Percentiles rank a stretch among this genome's conserved stretches.
These are phyloP conservation scores for Chloromyia formosa DNA, from an alignment of 2,888 invertebrate genomes.

Conservation along the genomic window DNA sequence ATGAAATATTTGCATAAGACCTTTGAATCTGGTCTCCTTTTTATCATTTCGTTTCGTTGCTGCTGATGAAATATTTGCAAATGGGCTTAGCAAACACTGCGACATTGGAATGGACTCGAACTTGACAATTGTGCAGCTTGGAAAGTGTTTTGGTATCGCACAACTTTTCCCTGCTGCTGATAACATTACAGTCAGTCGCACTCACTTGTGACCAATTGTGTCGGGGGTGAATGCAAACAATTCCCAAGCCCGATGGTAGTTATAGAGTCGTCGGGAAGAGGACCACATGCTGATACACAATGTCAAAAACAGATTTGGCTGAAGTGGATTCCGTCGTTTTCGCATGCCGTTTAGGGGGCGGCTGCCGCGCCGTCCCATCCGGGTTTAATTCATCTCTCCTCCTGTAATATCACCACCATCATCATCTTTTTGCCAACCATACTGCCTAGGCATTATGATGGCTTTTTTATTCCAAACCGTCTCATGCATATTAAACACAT, in stretches of 20 bases:
- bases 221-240: constrained; percentile 45
- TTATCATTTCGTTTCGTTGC: not conserved
- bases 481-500: constrained; percentile 37
- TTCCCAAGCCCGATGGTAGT: constrained; percentile 16
- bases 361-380: constrained; percentile 24
- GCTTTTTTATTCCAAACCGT: constrained; percentile 27
- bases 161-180: constrained; percentile 22
- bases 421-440: constrained; percentile 2
- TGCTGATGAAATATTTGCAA: constrained; percentile 45
- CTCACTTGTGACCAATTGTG: constrained; percentile 20
- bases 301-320: constrained; percentile 46
- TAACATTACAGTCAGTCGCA: constrained; percentile 9
- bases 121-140: constrained; percentile 1
- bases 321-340: constrained; percentile 46
- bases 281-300: constrained; percentile 48
- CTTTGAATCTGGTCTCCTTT: constrained; percentile 23
- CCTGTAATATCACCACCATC: not conserved
- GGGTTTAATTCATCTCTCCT: not conserved
- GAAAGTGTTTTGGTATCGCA: constrained; percentile 19
- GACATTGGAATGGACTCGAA: constrained; percentile 17
- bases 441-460: constrained; percentile 22
- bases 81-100: constrained; percentile 42
- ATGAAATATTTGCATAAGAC: constrained; percentile 39
- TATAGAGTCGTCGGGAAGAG: constrained; percentile 13
- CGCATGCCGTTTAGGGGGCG: constrained; percentile 22